These are phyloP conservation scores for Drosophila athabasca DNA, from an alignment of 1,140 invertebrate genomes.

Conservation along the genomic window DNA sequence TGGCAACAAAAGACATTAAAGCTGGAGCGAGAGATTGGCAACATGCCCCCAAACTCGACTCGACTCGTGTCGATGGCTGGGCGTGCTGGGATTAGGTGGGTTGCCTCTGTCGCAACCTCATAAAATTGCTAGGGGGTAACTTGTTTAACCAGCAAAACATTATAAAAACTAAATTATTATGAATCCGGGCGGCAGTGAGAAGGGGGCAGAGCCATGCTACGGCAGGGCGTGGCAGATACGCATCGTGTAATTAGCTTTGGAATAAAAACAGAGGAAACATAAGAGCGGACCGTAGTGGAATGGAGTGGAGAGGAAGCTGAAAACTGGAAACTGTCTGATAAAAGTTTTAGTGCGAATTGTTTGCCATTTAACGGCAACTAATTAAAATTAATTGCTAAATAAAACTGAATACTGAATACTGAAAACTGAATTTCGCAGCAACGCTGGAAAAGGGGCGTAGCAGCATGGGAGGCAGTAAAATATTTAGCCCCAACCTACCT, in stretches of 20 bases:
- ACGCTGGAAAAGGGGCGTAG: neutral
- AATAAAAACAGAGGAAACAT: neutral
- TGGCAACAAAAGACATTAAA: conserved; percentile 35
- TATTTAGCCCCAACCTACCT: conserved; percentile 16
- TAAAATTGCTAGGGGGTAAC: conserved; percentile 24
- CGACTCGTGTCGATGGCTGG: conserved; percentile 10
- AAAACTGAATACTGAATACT: conserved; percentile 3
- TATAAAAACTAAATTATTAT: conserved; percentile 44
- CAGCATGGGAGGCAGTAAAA: conserved; percentile 7
- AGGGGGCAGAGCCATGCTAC: neutral
- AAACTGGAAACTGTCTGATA: conserved; percentile 20
- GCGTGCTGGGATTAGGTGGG: conserved; percentile 8
- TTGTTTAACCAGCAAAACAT: conserved; percentile 23
- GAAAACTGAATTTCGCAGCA: neutral
- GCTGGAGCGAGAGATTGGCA: conserved; percentile 1
- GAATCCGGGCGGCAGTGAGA: neutral
- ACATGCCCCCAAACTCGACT: conserved; percentile 10
- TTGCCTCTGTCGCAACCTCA: conserved; percentile 21
- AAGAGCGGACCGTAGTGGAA: too few relatives aligned
- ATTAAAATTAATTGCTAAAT: conserved; percentile 64
- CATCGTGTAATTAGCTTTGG: conserved; percentile 42
- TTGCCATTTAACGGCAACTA: conserved; percentile 28
- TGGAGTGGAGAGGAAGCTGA: too few relatives aligned
- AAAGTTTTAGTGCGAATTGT: conserved; percentile 45
- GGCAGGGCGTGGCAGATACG: conserved; percentile 2